phyloP scores from a whole-genome alignment of 2,797 vertebrate genomes.

The Ctenochaetus hawaiiensis region DNA sequence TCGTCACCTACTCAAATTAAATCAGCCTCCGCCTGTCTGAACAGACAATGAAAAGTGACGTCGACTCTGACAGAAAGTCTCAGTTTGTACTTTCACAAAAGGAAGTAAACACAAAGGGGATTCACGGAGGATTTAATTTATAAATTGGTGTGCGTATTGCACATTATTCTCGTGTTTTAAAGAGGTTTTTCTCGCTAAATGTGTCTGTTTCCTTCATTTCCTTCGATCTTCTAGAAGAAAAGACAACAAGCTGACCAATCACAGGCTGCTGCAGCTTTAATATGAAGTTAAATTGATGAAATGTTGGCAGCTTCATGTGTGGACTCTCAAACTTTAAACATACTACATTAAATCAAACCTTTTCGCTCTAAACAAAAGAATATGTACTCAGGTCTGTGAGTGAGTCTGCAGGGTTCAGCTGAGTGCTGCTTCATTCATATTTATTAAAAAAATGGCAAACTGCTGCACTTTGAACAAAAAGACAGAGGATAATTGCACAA shows the following conservation, averaged over 20 bases:
- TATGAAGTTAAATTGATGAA: background rate
- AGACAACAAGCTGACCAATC: background rate
- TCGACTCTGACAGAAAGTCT: background rate
- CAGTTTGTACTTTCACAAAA: background rate
- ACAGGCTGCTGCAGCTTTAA: background rate
- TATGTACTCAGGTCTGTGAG: no score
- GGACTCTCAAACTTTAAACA: background rate
- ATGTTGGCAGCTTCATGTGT: background rate
- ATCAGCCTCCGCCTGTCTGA: background rate
- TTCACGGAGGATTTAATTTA: no score
- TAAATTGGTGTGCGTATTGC: background rate
- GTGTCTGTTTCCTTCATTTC: no score
- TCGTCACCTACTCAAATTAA: background rate
- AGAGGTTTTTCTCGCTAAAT: no score
- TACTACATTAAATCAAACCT: no score
- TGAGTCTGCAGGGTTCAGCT: background rate
- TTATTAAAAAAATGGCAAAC: background rate
- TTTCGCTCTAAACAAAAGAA: no score
- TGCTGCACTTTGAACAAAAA: background rate
- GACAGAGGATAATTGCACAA: background rate
- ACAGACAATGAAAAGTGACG: background rate
- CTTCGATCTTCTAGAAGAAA: background rate
- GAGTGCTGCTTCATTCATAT: background rate
- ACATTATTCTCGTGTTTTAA: background rate
- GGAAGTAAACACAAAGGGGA: no score